These are phyloP conservation scores for Ennomos fuscantarius DNA, from an alignment of 2,888 invertebrate genomes.

Conservation along the genomic window DNA sequence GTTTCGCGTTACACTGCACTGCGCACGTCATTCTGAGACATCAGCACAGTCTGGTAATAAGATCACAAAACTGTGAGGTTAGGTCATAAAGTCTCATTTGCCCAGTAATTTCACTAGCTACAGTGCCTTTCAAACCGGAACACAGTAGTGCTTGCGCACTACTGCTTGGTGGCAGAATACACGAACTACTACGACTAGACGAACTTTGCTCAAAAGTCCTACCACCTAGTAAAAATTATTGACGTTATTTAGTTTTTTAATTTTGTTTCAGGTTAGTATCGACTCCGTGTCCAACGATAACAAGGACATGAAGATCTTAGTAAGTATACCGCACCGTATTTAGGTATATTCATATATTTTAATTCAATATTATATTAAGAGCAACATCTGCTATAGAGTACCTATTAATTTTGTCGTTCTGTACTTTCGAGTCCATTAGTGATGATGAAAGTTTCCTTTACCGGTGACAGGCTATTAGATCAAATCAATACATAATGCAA, in stretches of 20 bases:
- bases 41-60: too few relatives aligned
- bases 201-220: too few relatives aligned
- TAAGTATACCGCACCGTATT: constrained; percentile 72
- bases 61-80: too few relatives aligned
- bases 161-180: too few relatives aligned
- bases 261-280: constrained; percentile 79
- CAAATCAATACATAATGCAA: constrained; percentile 24
- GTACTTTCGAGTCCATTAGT: constrained; percentile 22
- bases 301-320: constrained; percentile 85
- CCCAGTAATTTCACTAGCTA: too few relatives aligned
- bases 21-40: too few relatives aligned
- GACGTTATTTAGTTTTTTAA: constrained; percentile 30
- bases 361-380: constrained; percentile 31
- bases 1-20: too few relatives aligned
- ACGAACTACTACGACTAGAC: too few relatives aligned
- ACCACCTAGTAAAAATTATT: too few relatives aligned
- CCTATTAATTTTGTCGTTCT: constrained; percentile 17
- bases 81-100: too few relatives aligned
- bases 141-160: too few relatives aligned
- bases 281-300: constrained; percentile 79
- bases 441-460: constrained; percentile 30
- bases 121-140: too few relatives aligned
- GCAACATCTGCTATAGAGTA: constrained; percentile 11
- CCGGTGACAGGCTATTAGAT: constrained; percentile 27
- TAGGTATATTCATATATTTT: constrained; percentile 65